Evolutionary conservation across 2,888 invertebrate genomes (phyloP), one percentile per base, ranked within the genome.

Genomic region (Eumacrocentrus americanus): DNA sequence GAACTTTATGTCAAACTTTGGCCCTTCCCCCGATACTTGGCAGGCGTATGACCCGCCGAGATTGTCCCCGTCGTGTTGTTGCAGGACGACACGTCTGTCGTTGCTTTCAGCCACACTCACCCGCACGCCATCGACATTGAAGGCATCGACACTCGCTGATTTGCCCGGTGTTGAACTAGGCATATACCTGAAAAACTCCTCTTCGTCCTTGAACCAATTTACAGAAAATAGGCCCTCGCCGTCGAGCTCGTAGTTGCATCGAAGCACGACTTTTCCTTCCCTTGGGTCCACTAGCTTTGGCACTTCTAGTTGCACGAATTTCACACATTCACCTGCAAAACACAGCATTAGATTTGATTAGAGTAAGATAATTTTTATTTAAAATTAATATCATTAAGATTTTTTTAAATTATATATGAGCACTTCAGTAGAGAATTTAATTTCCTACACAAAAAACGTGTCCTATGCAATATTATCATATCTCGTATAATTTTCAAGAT

Each of bases 261-360:
- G 66, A 35, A 80, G 50, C 11, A 61, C 57, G 2, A 80, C 67
- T 18, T 66, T 68, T 7, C 76, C 76, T 37, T 61, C 68, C 18
- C 78, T 70, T 1, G 80, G 80, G 66, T 80, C 80, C 2, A 72
- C 76, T 35, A 79, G 70, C 22, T 58, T 61, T n/a, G 80, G 80
- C 38, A 76, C 76, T 0, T 75, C 67, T 38, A 80, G 61, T 18
- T 61, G 69, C 11, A 71, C 60, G 22, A 75, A 59, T 52, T 68
- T 67, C 22, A 77, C 53, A 9, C 70, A 64, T 23, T 65, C 52
- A 6, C 75, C 78, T 76, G 67, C 11, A 66, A 67, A 34, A 47
- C n/a, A n/a, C n/a, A n/a, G n/a, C n/a, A n/a, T n/a, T n/a, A n/a
- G n/a, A n/a, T n/a, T n/a, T n/a, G n/a, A 40, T 52, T 58, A 51